Evolutionary conservation across 2,113 vertebrate genomes (phyloP), one percentile per base, ranked within the genome.

Genomic region (Scortum barcoo): DNA sequence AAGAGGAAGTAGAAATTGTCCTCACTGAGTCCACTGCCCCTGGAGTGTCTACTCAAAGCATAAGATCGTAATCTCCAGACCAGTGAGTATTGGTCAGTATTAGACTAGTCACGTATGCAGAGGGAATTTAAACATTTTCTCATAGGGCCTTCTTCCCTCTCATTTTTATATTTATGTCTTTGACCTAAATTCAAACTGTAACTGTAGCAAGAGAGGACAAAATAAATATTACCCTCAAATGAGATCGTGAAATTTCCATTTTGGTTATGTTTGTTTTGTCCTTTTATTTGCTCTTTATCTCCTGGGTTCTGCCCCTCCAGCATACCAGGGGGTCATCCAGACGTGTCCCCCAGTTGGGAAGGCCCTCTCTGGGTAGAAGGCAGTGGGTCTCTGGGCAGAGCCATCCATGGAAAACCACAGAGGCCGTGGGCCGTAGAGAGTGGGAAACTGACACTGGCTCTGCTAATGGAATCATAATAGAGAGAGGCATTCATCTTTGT

Each of bases 381-480:
- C 58, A 58, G 58, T 14, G 50, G 28, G 76, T 65, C 66, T 85
- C 46, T 72, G 57, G 66, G 46, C 38, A 36, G 60, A 62, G 6
- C 26, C 1, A 66, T 4, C 28, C 16, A n/a, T 17, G 30, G 54
- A 86, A 75, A 78, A 72, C 60, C 69, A 61, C 80, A 68, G 7
- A 81, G 72, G 57, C 72, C 76, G 2, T 46, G 76, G 57, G 72
- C 74, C 28, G 11, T 26, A 60, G 30, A 80, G 80, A 88, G 65
- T 65, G 73, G 85, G 86, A 92, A 94, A 87, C 87, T 28, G 76
- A 93, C 62, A 80, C 83, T 71, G 62, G 53, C 72, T 81, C 58
- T 58, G 36, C 74, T 89, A 92, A 93, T 89, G 86, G 76, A 90
- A 91, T 78, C 72, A 92, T 58, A 91, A 91, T 42, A 89, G 54